Base-by-base conservation (phyloP, 1,140 invertebrate species). In the Diabrotica virgifera region DNA sequence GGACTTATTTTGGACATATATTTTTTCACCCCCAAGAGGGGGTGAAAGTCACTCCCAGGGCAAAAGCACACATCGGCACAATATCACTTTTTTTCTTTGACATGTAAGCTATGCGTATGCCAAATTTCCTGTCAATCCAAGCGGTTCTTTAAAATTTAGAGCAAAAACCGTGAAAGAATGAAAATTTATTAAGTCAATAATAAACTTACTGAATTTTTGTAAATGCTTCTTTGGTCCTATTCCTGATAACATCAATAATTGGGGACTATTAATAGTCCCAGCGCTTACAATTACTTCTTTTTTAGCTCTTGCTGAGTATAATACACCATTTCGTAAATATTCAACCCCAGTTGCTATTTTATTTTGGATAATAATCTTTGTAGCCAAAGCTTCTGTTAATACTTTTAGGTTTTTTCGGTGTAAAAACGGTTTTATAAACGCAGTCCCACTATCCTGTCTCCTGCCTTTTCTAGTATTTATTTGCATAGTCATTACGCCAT, bases 311-410 rank as follows among this genome's bases (percentile, higher is more conserved):
- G 83, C 77, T 12, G 68, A 62, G 72, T 74, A 35, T 66, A 78
- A 62, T 70, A 73, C 64, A 60, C 78, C 61, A 72, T 74, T 37
- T 80, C 74, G 75, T 8, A 51, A 71, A 52, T 84, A 86, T 67
- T 87, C 80, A 2, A 92, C 83, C 6, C 84, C 86, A 36, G 81
- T 73, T 6, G 87, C 90, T 11, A 82, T 77, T 35, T 85, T 87
- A 8, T 59, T 11, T 63, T 91, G 83, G 58, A 90, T 83, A 2
- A 84, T 64, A n/a, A 86, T 78, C 70, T 78, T 77, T 6, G 72
- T 81, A 0, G 78, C 80, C n/a, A 75, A 72, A 4, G 83, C 80
- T 5, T 79, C 71, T 59, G 78, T 78, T 7, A 78, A 68, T 38
- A 87, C 76, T 56, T 81, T 76, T 37, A 87, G 72, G 70, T 89